Base-by-base conservation (phyloP, 1,140 invertebrate genomes). In the Scaptomyza pallida region DNA sequence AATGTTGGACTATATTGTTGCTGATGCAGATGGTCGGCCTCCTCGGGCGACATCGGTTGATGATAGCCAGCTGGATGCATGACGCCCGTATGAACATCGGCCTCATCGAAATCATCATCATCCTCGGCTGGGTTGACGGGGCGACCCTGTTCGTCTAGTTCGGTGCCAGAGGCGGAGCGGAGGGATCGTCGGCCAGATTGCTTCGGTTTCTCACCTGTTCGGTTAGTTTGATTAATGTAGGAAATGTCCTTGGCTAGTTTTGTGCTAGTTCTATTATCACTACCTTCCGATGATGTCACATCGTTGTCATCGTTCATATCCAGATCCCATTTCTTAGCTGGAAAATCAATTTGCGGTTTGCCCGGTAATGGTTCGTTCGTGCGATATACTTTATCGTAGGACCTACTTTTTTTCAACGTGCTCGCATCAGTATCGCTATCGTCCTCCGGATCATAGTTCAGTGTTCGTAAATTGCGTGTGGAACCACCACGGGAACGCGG, bases 291-390 rank as follows among this genome's bases (percentile, higher is more conserved):
- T 54, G 92, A 91, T 8, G 93, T 92, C 71, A 91, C 90, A 75
- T 95, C 94, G 89, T 95, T 94, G 89, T 94, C 93, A 78, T 94
- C 93, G 76, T 94, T 92, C 78, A 73, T 69, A 55, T 93, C 94
- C 48, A 96, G 90, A 91, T 96, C 96, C 94, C 95, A 95, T 51
- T 94, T 93, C 92, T 96, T 96, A 55, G 95, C 94, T 73, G 96
- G 95, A 91, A 97, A 97, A 62, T 96, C 95, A 70, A 94, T 93
- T 67, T 95, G 92, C 16, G 96, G 96, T 80, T 94, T 94, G 77
- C 95, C 94, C 2, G 94, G 93, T 71, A 97, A 91, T 52, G 96
- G 96, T 92, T 97, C 96, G 83, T 96, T 93, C 9, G 96, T 97
- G 70, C 94, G 92, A 92, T 97, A 97, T 63, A 94, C 94, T 83